Percentiles rank a stretch among this genome's conserved stretches.
Evolutionary conservation across 1,140 invertebrate species (phyloP).

Genomic region (Bombyx mori): ASM3026992v2 NC_085110.1:6188501-6189000

Average conservation of each 20-base stretch:
- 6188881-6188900: constrained; percentile 3
- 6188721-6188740: constrained; percentile 10
- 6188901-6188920: too few species aligned
- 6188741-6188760: constrained; percentile 7
- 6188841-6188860: constrained; percentile 27
- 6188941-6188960: constrained; percentile 3
- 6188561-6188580: too few species aligned
- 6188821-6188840: constrained; percentile 28
- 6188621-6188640: too few species aligned
- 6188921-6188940: constrained; percentile 1
- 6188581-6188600: too few species aligned
- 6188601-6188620: too few species aligned
- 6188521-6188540: too few species aligned
- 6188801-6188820: constrained; percentile 53
- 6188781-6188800: constrained; percentile 36
- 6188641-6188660: too few species aligned
- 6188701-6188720: constrained; percentile 9
- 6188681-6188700: constrained; percentile 1
- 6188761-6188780: constrained; percentile 25
- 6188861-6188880: constrained; percentile 25
- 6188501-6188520: too few species aligned
- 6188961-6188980: too few species aligned
- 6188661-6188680: too few species aligned
- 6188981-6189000: too few species aligned
- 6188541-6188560: too few species aligned